Percentiles rank a stretch among this genome's conserved stretches.
phyloP scores from a whole-genome alignment of 1,140 invertebrate genomes.

The Drosophila kanapiae region DNA sequence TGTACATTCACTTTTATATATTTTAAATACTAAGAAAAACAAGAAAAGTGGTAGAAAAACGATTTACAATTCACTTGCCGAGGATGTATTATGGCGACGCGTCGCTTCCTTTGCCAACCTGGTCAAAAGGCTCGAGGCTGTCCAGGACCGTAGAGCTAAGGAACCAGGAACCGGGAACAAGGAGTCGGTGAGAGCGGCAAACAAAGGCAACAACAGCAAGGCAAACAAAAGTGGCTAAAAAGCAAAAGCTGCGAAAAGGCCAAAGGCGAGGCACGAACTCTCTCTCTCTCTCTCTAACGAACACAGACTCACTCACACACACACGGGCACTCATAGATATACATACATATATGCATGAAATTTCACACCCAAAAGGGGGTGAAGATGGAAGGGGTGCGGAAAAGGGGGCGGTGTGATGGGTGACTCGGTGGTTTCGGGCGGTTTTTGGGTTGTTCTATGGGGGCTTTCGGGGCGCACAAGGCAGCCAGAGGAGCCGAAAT shows the following conservation, averaged over 20 bases:
- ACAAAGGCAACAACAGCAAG: slow-evolving; percentile 56
- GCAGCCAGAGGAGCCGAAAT: slow-evolving; percentile 60
- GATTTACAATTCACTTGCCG: slow-evolving; percentile 47
- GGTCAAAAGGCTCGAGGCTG: slow-evolving; percentile 66
- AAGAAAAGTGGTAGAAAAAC: slow-evolving; percentile 23
- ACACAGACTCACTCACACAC: slow-evolving; percentile 18
- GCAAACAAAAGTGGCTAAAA: slow-evolving; percentile 65
- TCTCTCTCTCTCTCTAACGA: slow-evolving; percentile 8
- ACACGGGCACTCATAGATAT: slow-evolving; percentile 28
- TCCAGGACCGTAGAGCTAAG: slow-evolving; percentile 38
- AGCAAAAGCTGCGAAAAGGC: slow-evolving; percentile 70
- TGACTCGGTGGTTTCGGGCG: slow-evolving; percentile 24
- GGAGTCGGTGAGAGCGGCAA: slow-evolving; percentile 21
- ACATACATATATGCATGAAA: slow-evolving; percentile 72
- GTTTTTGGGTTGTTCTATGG: slow-evolving; percentile 12
- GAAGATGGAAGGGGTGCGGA: slow-evolving; percentile 18
- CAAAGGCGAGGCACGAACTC: slow-evolving; percentile 58
- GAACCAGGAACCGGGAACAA: slow-evolving; percentile 12
- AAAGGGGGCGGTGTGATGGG: slow-evolving; percentile 7
- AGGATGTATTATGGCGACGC: slow-evolving; percentile 50
- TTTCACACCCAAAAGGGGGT: slow-evolving; percentile 66
- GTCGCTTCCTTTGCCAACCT: slow-evolving; percentile 38
- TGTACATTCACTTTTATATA: neutral
- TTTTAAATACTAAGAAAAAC: neutral
- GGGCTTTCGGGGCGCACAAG: slow-evolving; percentile 9